Evolutionary conservation across 2,888 invertebrate species (phyloP).

Genomic region (Coelinius sp.): DNA sequence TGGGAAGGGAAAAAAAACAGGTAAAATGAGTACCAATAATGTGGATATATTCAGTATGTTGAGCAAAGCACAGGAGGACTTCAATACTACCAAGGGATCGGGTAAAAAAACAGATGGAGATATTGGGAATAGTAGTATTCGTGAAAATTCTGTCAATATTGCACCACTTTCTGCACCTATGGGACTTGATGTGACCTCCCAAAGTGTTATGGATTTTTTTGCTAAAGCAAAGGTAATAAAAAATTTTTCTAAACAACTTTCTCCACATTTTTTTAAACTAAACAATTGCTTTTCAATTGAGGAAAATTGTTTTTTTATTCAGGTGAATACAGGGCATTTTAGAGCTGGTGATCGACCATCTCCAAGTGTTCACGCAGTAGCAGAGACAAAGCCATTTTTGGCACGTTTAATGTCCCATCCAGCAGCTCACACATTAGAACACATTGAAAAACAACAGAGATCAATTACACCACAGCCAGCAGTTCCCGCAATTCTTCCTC

Average conservation of each 20-base stretch:
- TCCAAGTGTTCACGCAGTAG: constrained; percentile 67
- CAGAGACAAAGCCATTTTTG: constrained; percentile 76
- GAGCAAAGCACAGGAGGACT: constrained; percentile 91
- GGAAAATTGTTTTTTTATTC: not conserved
- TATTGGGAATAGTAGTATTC: constrained; percentile 42
- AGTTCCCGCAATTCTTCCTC: constrained; percentile 46
- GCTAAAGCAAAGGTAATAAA: constrained; percentile 76
- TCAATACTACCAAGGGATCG: constrained; percentile 75
- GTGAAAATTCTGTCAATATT: constrained; percentile 38
- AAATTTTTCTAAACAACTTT: not conserved
- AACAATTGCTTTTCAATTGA: no score
- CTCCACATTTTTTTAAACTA: not conserved
- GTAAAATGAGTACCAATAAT: constrained; percentile 57
- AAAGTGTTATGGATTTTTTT: constrained; percentile 91
- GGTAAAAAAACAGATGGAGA: constrained; percentile 46
- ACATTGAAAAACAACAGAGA: constrained; percentile 89
- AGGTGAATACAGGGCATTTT: constrained; percentile 67
- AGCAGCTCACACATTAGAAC: constrained; percentile 84
- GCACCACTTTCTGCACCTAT: constrained; percentile 71
- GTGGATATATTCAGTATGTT: constrained; percentile 89
- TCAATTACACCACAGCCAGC: constrained; percentile 78
- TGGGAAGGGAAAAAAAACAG: constrained; percentile 34
- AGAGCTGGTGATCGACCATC: constrained; percentile 64
- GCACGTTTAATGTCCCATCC: constrained; percentile 88
- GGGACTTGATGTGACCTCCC: constrained; percentile 79